A percentile compares a stretch with the other conserved stretches of the same genome.
These are phyloP conservation scores for Odontocerum albicorne DNA, from an alignment of 2,888 invertebrate genomes.

Conservation along the genomic window DNA sequence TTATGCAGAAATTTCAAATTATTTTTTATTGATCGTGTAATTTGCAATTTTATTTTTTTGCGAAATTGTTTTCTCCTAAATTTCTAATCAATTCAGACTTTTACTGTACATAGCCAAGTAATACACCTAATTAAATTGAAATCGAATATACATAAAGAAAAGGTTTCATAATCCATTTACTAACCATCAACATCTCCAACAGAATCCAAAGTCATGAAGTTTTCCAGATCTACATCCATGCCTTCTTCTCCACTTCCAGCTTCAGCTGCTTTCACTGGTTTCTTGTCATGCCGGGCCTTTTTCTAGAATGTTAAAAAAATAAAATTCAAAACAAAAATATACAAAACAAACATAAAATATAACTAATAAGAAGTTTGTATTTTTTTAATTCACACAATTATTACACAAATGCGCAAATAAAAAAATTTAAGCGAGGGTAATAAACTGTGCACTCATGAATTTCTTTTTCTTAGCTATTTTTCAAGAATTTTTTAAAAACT, in stretches of 20 bases:
- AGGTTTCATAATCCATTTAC: not conserved
- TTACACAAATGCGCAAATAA: too few species aligned
- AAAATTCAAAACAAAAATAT: not conserved
- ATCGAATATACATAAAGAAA: conserved; percentile 33
- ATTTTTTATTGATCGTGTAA: too few species aligned
- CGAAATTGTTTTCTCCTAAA: too few species aligned
- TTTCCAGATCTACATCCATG: conserved; percentile 76
- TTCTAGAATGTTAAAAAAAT: conserved; percentile 47
- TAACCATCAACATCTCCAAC: conserved; percentile 81
- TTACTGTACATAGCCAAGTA: conserved; percentile 12
- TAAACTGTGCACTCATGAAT: too few species aligned
- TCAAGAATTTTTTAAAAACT: too few species aligned
- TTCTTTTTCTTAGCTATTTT: too few species aligned
- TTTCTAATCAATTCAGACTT: too few species aligned
- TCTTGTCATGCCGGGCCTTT: conserved; percentile 54
- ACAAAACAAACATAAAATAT: not conserved
- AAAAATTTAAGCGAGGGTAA: too few species aligned
- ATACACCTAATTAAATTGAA: not conserved
- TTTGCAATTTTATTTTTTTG: not conserved
- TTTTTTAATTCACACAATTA: too few species aligned
- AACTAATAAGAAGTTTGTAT: not conserved
- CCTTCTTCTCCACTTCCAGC: conserved; percentile 69
- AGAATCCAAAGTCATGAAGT: conserved; percentile 87
- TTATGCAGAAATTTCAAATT: too few species aligned
- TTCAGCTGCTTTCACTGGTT: conserved; percentile 57